These are phyloP conservation scores for Felis chaus DNA, from an alignment of 2,113 vertebrate genomes.

Conservation along the genomic window DNA sequence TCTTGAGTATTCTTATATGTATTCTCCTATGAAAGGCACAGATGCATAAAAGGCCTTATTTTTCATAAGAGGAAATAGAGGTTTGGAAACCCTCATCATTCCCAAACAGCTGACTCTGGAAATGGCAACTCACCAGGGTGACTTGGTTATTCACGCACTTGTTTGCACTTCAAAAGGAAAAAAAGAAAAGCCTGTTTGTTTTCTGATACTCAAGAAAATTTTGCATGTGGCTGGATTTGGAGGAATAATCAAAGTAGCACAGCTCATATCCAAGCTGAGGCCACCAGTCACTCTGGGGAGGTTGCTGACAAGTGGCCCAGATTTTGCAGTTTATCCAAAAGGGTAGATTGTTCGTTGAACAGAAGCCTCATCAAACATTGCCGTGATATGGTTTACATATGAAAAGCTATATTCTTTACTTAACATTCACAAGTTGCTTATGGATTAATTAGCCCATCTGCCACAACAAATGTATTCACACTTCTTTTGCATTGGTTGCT, in stretches of 20 bases:
- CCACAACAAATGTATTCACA: constrained; percentile 83
- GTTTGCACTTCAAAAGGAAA: constrained; percentile 54
- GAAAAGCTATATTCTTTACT: constrained; percentile 85
- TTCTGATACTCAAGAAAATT: constrained; percentile 72
- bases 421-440: constrained; percentile 89
- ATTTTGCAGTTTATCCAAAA: constrained; percentile 73
- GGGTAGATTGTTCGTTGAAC: constrained; percentile 73
- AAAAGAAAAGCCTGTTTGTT: constrained; percentile 57
- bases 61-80: neutral
- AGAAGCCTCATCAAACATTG: constrained; percentile 79
- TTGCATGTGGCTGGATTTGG: constrained; percentile 68
- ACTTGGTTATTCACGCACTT: constrained; percentile 31
- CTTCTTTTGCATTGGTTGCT: constrained; percentile 80
- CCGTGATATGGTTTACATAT: constrained; percentile 78
- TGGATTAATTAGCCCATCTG: constrained; percentile 94
- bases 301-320: constrained; percentile 75
- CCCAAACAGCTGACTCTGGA: constrained; percentile 29
- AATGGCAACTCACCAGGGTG: constrained; percentile 31
- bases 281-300: constrained; percentile 59
- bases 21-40: neutral
- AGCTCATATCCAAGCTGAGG: constrained; percentile 63
- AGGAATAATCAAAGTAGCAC: constrained; percentile 66
- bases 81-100: neutral
- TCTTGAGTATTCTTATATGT: neutral
- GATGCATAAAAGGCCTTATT: neutral